A percentile compares a stretch with the other conserved stretches of the same genome.
phyloP scores from a whole-genome alignment of 1,140 invertebrate genomes.

The Drosophila repleta region DNA sequence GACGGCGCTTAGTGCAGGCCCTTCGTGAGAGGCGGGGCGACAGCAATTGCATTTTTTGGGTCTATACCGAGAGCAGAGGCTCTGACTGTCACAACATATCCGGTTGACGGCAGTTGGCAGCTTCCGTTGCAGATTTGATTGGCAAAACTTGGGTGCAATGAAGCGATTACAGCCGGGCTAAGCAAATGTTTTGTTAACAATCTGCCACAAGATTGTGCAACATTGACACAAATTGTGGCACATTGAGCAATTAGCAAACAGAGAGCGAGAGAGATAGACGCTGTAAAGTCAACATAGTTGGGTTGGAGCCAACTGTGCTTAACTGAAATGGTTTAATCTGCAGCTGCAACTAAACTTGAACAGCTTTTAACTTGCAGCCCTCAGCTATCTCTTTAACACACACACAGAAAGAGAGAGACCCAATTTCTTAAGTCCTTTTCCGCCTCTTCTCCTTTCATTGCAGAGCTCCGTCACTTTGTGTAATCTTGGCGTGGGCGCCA shows the following conservation, averaged over 20 bases:
- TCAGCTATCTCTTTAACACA: not conserved
- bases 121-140: constrained; percentile 36
- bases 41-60: constrained; percentile 24
- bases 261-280: constrained; percentile 2
- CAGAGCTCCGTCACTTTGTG: constrained; percentile 88
- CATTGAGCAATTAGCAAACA: constrained; percentile 64
- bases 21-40: constrained; percentile 9
- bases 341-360: constrained; percentile 35
- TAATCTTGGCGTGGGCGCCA: constrained; percentile 90
- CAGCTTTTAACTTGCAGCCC: constrained; percentile 21
- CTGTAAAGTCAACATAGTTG: constrained; percentile 27
- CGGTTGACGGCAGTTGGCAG: constrained; percentile 6
- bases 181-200: constrained; percentile 58
- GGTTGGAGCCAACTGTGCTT: constrained; percentile 9
- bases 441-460: constrained; percentile 61
- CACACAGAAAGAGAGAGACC: no score
- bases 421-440: constrained; percentile 12
- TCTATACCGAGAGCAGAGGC: not conserved
- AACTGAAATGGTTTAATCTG: constrained; percentile 38
- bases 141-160: constrained; percentile 38
- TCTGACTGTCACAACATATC: constrained; percentile 30
- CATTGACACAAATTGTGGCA: constrained; percentile 46
- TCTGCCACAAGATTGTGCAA: constrained; percentile 20
- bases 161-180: constrained; percentile 48
- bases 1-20: constrained; percentile 6